phyloP scores from a whole-genome alignment of 2,888 invertebrate genomes.

The Corythucha ciliata region DNA sequence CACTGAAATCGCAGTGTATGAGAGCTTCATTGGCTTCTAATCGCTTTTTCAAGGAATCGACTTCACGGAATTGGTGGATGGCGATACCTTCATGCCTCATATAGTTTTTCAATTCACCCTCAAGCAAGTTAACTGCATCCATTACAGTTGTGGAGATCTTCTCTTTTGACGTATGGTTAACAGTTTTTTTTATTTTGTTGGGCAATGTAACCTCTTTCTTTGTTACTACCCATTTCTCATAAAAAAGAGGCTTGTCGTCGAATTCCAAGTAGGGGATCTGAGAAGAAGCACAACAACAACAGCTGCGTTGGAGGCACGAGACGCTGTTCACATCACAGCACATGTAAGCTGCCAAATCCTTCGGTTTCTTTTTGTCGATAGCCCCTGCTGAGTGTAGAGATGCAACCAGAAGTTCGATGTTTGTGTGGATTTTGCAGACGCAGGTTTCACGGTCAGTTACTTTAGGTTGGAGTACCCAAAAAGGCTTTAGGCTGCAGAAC shows the following conservation, averaged over 20 bases:
- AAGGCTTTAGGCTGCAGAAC: conserved; percentile 19
- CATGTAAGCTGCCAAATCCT: conserved; percentile 11
- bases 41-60: conserved; percentile 18
- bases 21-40: neutral
- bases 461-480: conserved; percentile 19
- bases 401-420: conserved; percentile 16
- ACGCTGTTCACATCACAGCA: conserved; percentile 16
- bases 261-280: conserved; percentile 8
- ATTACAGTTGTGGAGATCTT: neutral
- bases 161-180: conserved; percentile 8
- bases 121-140: neutral
- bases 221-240: conserved; percentile 8
- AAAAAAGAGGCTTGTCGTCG: conserved; percentile 1
- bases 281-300: conserved; percentile 1
- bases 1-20: neutral
- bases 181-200: conserved; percentile 1
- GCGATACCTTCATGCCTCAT: neutral
- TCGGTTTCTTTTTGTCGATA: conserved; percentile 4
- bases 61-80: conserved; percentile 2
- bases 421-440: conserved; percentile 10
- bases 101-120: neutral
- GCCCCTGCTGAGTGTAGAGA: conserved; percentile 4
- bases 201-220: conserved; percentile 3
- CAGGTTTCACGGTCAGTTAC: conserved; percentile 18
- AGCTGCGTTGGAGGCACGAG: conserved; percentile 16